Evolutionary conservation across 2,797 vertebrate species (phyloP), one percentile per base, ranked within the genome.

Genomic region (Rhadinocentrus ornatus): DNA sequence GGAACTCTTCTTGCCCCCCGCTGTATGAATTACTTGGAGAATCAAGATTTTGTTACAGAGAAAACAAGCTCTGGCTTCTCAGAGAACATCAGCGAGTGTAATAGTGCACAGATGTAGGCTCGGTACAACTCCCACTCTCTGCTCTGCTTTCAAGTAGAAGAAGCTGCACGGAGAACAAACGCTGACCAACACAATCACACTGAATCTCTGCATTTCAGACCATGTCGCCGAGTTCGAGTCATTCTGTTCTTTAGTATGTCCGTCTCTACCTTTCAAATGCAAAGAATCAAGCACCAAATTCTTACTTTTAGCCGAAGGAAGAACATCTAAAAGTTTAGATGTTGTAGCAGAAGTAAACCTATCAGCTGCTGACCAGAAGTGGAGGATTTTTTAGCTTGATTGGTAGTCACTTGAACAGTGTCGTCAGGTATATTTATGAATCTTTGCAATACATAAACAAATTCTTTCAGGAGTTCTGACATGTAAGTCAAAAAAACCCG

Each of bases 51-150:
- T 79, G 71, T 77, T 77, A 50, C 59, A 74, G 73, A 77, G 65
- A 79, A 69, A 84, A 75, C 54, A 66, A 70, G 64, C 77, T 35
- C 39, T 6, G 71, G 80, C 62, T 65, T 83, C 77, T 69, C 64
- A 12, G 64, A 71, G 69, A 62, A 76, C 71, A 78, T 82, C 62
- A 78, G 58, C 60, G 66, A 71, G 72, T 73, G 78, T 86, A 85
- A 86, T 77, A 68, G 62, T 60, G 80, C 56, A 54, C 88, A 89
- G 85, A 87, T 86, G 88, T 82, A 41, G 48, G 52, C 48, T 50
- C n/a, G 22, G 61, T 50, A 3, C 32, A 46, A 75, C 68, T 73
- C 73, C 71, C 67, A 75, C 81, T 66, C 69, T 37, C 64, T 39
- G 50, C 66, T 24, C 54, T 16, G 59, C 63, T 61, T 53, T 59